Evolutionary conservation across 2,888 invertebrate species (phyloP).

Genomic region (Pachliopta kotzebuea): DNA sequence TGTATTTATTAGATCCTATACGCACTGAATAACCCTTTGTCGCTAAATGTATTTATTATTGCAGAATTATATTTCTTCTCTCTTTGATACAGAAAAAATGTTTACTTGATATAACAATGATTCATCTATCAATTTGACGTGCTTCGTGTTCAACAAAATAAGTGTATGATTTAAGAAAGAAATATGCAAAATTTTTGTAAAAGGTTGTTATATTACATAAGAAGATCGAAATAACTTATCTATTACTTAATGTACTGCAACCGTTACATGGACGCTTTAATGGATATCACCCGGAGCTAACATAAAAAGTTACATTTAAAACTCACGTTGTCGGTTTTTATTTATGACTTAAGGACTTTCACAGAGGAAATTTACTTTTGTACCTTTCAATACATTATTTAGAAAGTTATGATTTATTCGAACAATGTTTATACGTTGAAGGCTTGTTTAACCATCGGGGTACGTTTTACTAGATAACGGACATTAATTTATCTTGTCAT

Average conservation of each 20-base stretch:
- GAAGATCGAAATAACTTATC: slow-evolving; percentile 48
- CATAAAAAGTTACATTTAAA: slow-evolving; percentile 63
- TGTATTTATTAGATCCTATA: slow-evolving; percentile 25
- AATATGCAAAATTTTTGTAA: too few relatives aligned
- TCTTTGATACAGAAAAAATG: too few relatives aligned
- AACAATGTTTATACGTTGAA: neutral
- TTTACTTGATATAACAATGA: too few relatives aligned
- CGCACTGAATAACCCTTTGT: neutral
- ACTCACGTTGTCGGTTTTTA: slow-evolving; percentile 48
- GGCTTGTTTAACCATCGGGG: neutral
- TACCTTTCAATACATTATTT: slow-evolving; percentile 31
- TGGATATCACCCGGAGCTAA: slow-evolving; percentile 63
- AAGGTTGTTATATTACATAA: too few relatives aligned
- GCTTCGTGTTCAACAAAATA: too few relatives aligned
- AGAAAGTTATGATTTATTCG: slow-evolving; percentile 22
- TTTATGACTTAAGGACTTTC: slow-evolving; percentile 21
- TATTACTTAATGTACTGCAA: slow-evolving; percentile 57
- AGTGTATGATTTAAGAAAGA: too few relatives aligned
- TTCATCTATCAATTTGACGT: too few relatives aligned
- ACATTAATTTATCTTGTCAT: neutral
- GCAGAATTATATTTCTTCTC: too few relatives aligned
- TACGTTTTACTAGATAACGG: neutral
- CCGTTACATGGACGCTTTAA: slow-evolving; percentile 60
- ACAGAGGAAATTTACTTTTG: slow-evolving; percentile 20
- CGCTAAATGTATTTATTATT: neutral